These are phyloP conservation scores for Protonemura montana DNA, from an alignment of 2,888 invertebrate genomes.

Conservation along the genomic window DNA sequence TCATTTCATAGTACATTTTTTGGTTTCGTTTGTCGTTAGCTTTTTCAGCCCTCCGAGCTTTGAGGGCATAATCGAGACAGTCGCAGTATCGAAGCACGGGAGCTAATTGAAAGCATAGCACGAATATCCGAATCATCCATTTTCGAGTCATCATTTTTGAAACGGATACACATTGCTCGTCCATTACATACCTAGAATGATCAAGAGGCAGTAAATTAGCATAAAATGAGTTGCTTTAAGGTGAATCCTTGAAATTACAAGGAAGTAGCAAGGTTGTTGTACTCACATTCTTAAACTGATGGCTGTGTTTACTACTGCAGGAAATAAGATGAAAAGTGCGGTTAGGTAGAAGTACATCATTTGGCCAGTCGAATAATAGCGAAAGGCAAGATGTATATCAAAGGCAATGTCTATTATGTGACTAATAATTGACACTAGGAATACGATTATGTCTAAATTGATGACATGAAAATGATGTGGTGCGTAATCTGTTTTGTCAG, in stretches of 20 bases:
- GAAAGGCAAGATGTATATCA: constrained; percentile 74
- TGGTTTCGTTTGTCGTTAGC: constrained; percentile 67
- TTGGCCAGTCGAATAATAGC: constrained; percentile 66
- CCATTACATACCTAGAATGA: constrained; percentile 64
- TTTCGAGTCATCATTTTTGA: constrained; percentile 68
- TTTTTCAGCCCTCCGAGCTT: constrained; percentile 69
- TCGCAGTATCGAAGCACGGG: constrained; percentile 68
- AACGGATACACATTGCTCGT: constrained; percentile 63
- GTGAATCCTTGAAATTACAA: neutral
- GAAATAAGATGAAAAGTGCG: constrained; percentile 73
- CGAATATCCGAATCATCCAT: constrained; percentile 67
- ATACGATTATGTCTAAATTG: constrained; percentile 70
- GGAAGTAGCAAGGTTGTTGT: constrained; percentile 33
- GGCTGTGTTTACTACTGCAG: constrained; percentile 77
- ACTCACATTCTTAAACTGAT: constrained; percentile 78
- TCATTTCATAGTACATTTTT: constrained; percentile 72
- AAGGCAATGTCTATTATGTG: constrained; percentile 74
- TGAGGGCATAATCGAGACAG: constrained; percentile 67
- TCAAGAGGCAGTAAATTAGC: neutral
- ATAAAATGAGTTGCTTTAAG: neutral
- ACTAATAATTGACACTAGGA: constrained; percentile 71
- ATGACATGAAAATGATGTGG: constrained; percentile 67
- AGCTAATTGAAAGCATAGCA: constrained; percentile 75
- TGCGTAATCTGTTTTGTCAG: constrained; percentile 54
- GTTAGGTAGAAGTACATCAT: constrained; percentile 73